A percentile compares a stretch with the other conserved stretches of the same genome.
Evolutionary conservation across 2,113 vertebrate genomes (phyloP).

Genomic region (Bungarus multicinctus): DNA sequence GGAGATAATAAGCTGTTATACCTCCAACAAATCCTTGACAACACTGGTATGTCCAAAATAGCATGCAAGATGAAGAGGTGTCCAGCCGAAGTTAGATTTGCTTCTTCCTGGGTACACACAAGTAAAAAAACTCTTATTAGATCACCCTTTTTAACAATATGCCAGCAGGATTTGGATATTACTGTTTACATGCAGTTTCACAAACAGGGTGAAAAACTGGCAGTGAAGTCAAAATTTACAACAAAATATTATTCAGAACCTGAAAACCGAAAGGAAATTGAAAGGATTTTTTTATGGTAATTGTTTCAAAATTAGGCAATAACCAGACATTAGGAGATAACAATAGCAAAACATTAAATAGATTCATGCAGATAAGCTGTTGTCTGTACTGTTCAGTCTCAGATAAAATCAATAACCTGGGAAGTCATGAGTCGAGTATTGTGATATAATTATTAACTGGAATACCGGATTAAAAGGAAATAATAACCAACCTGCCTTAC

Average conservation of each 20-base stretch:
- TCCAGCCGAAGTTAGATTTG: constrained; percentile 84
- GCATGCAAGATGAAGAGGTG: constrained; percentile 86
- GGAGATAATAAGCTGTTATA: constrained; percentile 36
- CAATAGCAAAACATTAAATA: neutral
- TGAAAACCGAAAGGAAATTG: neutral
- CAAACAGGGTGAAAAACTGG: neutral
- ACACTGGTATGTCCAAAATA: constrained; percentile 84
- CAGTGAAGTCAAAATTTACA: neutral
- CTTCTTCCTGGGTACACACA: constrained; percentile 69
- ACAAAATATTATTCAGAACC: neutral
- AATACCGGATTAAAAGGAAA: neutral
- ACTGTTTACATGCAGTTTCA: neutral
- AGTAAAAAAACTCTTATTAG: neutral
- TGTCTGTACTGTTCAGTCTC: neutral
- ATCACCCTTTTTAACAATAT: neutral
- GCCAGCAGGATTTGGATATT: neutral
- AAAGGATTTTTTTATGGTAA: neutral
- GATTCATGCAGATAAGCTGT: neutral
- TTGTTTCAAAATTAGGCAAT: neutral
- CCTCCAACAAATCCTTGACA: constrained; percentile 87
- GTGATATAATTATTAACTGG: neutral
- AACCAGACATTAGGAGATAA: neutral
- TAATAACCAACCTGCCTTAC: neutral
- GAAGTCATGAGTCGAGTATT: neutral
- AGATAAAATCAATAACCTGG: neutral